Percentiles rank a stretch among this genome's conserved stretches.
These are phyloP conservation scores for Synaphobranchus kaupii DNA, from an alignment of 2,797 vertebrate genomes.

Conservation along the genomic window DNA sequence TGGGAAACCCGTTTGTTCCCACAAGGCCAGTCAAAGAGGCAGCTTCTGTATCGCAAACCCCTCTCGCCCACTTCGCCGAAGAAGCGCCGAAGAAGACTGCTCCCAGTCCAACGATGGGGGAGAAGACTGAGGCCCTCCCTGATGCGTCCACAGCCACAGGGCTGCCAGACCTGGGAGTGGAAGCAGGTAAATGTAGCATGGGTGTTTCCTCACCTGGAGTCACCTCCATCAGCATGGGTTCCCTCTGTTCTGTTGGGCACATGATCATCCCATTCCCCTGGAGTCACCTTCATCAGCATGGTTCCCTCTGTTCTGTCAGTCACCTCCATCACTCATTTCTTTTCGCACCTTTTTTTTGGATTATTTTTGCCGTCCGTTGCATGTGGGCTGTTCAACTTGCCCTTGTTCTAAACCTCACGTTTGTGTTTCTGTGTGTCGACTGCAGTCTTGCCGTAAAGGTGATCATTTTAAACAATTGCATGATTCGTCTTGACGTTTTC, in stretches of 20 bases:
- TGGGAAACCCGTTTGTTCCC: neutral
- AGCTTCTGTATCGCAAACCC: neutral
- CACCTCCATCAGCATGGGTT: conserved; percentile 1
- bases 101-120: neutral
- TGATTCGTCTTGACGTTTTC: neutral
- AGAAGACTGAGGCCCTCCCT: conserved; percentile 1
- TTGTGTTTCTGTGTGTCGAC: conserved; percentile 2
- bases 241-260: neutral
- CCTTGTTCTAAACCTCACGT: neutral
- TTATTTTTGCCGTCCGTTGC: neutral
- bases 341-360: neutral
- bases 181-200: conserved; percentile 30
- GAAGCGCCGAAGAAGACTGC: neutral
- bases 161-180: neutral
- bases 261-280: neutral
- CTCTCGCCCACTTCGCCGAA: neutral
- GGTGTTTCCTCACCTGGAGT: neutral
- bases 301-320: neutral
- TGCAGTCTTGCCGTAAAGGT: neutral
- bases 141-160: neutral
- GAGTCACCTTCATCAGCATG: too few species aligned
- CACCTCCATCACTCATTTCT: conserved; percentile 17
- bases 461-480: neutral
- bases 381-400: neutral
- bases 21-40: neutral